Base-by-base conservation (phyloP, 2,797 vertebrate genomes). In the Acipenser transmontanus region DNA sequence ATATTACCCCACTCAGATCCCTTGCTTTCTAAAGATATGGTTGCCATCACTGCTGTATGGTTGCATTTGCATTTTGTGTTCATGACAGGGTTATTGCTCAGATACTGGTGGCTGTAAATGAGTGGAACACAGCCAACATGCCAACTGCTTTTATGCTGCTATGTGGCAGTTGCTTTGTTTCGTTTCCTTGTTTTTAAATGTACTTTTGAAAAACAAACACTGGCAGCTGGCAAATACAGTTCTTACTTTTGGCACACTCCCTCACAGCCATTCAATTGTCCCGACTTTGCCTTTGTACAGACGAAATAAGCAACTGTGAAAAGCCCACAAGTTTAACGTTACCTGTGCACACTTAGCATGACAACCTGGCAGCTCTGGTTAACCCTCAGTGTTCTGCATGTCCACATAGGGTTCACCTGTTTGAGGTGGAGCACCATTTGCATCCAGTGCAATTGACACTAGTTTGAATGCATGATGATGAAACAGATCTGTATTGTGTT, bases 271-370 rank as follows among this genome's bases (percentile, higher is more conserved):
- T 47, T 69, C 74, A 75, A 68, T 8, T 66, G 59, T 10, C 49
- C 65, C 48, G 61, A 13, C 10, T 80, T 74, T 62, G 69, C 76
- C 72, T 67, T 48, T 74, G 80, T 69, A 76, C 69, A 79, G 77
- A 74, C 74, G 71, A 70, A 71, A 69, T 13, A 69, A 71, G 72
- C 76, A 72, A 82, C 79, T 80, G 76, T 74, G 52, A 64, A 62
- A 71, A 81, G 70, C 75, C 67, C 61, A 70, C 72, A 74, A 67
- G 72, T 62, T 69, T 76, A 79, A 82, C 78, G 78, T 66, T 60
- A 78, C 76, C 81, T 84, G 82, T 87, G 82, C 77, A 81, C 82
- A 67, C 72, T 2, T 69, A 66, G 71, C 56, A 3, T 8, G 68
- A 70, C 73, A 78, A 81, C 72, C 71, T 77, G 68, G 49, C n/a